Base-by-base conservation (phyloP, 1,140 invertebrate species). In the Sitophilus oryzae region DNA sequence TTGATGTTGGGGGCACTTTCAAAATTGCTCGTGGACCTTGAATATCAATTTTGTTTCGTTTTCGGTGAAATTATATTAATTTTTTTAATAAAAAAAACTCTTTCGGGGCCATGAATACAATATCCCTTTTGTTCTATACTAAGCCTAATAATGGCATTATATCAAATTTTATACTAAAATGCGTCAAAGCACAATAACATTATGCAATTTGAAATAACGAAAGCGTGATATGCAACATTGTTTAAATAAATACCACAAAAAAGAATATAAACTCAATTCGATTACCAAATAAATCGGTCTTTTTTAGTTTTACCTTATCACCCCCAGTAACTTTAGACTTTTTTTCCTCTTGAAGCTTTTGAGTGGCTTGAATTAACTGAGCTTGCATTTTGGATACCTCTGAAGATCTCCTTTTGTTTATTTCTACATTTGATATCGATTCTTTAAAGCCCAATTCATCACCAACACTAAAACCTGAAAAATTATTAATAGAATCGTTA, bases 371-470 rank as follows among this genome's bases (percentile, higher is more conserved):
- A 38, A 60, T 55, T 38, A 67, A 34, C 42, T 66, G 56, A 0
- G 66, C 55, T 51, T 66, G 61, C 16, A 66, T 45, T 45, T 60
- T 56, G 14, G 64, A 65, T 20, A 60, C 56, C 60, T 74, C 71
- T 2, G 76, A 80, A 2, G 86, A 86, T 57, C 87, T 76, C 50
- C 86, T 74, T 57, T 81, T 79, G 53, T 78, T 79, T 19, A 76
- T 74, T 67, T 89, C 88, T 49, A 82, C 61, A 68, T 87, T 88
- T 0, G 85, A 83, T 20, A 90, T 68, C 0, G 87, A 89, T 63
- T 91, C 84, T 52, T 79, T 77, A 64, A 91, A 89, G 35, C 87
- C 87, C 16, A 90, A 71, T 64, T 89, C 87, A 66, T 91, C 87
- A n/a, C 87, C 88, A 41, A 91, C 67, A 68, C 84, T 87, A 70